Evolutionary conservation across 2,888 invertebrate genomes (phyloP).

Genomic region (Lutraria lutraria): DNA sequence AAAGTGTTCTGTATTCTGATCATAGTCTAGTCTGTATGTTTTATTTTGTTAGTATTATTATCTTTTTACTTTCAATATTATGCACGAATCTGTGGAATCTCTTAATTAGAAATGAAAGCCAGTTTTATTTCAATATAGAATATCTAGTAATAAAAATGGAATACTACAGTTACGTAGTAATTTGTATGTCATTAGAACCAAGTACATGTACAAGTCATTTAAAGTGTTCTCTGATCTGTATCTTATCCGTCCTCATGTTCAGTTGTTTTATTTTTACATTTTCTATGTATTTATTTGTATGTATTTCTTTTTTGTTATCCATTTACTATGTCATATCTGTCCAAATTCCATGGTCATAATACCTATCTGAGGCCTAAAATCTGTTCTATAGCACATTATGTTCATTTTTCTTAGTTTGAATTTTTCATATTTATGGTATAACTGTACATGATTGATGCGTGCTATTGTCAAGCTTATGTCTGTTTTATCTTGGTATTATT

Average conservation of each 20-base stretch:
- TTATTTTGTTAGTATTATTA: neutral
- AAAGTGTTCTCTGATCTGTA: neutral
- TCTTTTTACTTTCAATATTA: neutral
- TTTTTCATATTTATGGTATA: no score
- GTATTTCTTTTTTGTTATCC: neutral
- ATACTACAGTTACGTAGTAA: neutral
- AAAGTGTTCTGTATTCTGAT: neutral
- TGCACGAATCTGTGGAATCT: neutral
- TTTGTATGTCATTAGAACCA: neutral
- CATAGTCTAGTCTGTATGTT: slow-evolving; percentile 10
- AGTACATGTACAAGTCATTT: neutral
- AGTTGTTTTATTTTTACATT: slow-evolving; percentile 4
- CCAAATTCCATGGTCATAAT: neutral
- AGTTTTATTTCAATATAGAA: neutral
- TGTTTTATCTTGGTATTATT: neutral
- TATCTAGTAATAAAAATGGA: neutral
- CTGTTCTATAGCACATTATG: neutral
- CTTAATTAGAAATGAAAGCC: neutral
- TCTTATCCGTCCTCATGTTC: slow-evolving; percentile 14
- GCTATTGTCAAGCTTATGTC: neutral
- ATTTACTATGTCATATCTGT: neutral
- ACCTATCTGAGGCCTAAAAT: neutral
- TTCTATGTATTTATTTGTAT: neutral
- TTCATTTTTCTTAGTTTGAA: neutral
- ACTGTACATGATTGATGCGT: no score